Base-by-base conservation (phyloP, 2,113 vertebrate species). In the Phylloscopus trochilus region DNA sequence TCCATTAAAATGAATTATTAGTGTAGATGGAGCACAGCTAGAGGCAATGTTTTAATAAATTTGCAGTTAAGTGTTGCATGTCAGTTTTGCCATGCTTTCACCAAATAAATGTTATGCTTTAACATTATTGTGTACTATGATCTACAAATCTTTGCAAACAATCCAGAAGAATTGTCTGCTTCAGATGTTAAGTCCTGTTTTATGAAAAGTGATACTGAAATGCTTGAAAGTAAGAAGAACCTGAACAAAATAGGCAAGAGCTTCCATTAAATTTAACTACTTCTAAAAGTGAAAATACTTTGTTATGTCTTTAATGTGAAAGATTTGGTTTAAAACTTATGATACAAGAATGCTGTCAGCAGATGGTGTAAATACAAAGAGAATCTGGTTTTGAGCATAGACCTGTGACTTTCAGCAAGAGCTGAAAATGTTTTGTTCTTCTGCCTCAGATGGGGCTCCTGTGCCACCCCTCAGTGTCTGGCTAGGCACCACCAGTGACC, bases 11-110 rank as follows among this genome's bases (percentile, higher is more conserved):
- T 49, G 39, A 93, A 59, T 78, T 55, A 84, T 80, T 82, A 68
- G 8, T 62, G 76, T n/a, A 80, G 18, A 23, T 2, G 66, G n/a
- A 26, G 43, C 39, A 63, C 56, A 68, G 68, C 9, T 64, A 30
- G 47, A 63, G 43, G 70, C 28, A 37, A n/a, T 70, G 37, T 7
- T 52, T 35, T 60, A 90, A 90, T 89, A 88, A 74, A 91, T 90
- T 67, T 91, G 18, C 22, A 67, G 11, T 39, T 81, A 31, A 73
- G 23, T 39, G 33, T 84, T 85, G 51, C 46, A 19, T 72, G 70
- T n/a, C 46, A 27, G 43, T 84, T 93, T 53, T 33, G 19, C 58
- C n/a, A 53, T 3, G 6, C 33, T 86, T 72, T 85, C 75, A 72
- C 39, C 10, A 31, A 63, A 83, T 56, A 66, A 67, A 56, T 39